phyloP scores from a whole-genome alignment of 2,113 vertebrate species.

The Prionailurus viverrinus region DNA sequence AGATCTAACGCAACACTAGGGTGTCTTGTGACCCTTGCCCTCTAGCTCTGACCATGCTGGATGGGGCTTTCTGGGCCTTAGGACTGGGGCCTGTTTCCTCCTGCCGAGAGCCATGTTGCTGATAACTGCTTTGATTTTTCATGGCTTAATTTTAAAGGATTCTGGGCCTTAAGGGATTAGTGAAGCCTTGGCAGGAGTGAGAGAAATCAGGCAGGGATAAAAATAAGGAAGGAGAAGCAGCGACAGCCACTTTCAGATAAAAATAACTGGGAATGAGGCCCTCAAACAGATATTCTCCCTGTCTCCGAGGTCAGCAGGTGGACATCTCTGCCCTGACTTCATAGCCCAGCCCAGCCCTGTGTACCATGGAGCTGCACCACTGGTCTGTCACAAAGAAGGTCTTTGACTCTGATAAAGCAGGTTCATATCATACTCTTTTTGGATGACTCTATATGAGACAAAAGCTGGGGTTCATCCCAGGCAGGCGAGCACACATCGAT shows the following conservation, averaged over 20 bases:
- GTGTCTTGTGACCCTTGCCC: not conserved
- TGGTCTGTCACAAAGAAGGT: not conserved
- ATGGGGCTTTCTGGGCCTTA: too few relatives aligned
- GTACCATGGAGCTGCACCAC: slow-evolving; percentile 61
- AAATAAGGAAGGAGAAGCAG: slow-evolving; percentile 37
- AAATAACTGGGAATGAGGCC: slow-evolving; percentile 66
- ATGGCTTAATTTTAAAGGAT: slow-evolving; percentile 74
- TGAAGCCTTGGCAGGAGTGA: slow-evolving; percentile 40
- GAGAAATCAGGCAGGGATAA: slow-evolving; percentile 50
- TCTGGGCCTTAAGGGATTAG: slow-evolving; percentile 57
- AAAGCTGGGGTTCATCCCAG: not conserved
- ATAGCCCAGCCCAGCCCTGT: slow-evolving; percentile 74
- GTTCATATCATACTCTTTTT: slow-evolving; percentile 78
- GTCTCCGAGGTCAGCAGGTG: slow-evolving; percentile 67
- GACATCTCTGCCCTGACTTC: slow-evolving; percentile 80
- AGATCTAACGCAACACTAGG: not conserved
- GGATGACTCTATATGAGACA: slow-evolving; percentile 38
- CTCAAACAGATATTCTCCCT: slow-evolving; percentile 55
- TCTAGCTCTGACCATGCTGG: not conserved
- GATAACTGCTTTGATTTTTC: slow-evolving; percentile 63
- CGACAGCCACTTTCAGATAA: slow-evolving; percentile 65
- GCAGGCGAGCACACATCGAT: slow-evolving; percentile 27
- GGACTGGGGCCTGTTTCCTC: not conserved
- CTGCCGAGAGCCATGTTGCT: slow-evolving; percentile 25
- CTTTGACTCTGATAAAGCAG: slow-evolving; percentile 71